Evolutionary conservation across 2,797 vertebrate genomes (phyloP), one percentile per base, ranked within the genome.

Genomic region (Chelmon rostratus): DNA sequence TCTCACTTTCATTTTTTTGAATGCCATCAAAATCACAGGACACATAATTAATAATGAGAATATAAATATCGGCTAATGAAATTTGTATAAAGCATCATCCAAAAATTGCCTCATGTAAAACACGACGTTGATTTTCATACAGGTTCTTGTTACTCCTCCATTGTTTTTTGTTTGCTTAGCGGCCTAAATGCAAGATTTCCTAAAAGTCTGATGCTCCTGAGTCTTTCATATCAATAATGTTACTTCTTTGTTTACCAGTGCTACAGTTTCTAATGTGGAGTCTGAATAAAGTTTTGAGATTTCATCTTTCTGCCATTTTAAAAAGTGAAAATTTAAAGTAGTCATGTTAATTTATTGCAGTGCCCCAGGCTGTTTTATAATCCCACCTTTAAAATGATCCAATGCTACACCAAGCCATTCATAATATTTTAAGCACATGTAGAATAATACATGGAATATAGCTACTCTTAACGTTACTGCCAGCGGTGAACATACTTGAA

Each of bases 1-100:
- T 78, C 77, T 90, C 68, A 58, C 47, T 78, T 76, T 79, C 37
- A 15, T 57, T 76, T 44, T 38, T 79, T 77, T 78, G 12, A 73
- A 83, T 68, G 40, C 47, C 40, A 31, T 80, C 47, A 79, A 81
- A 88, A 81, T 77, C 59, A 69, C 38, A 77, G 47, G 42, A 79
- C 56, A 46, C 53, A 68, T 64, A 66, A 82, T 82, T 75, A 76
- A 83, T 85, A 79, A 72, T 70, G 37, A 64, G 46, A 85, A 77
- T 77, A 78, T 71, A 76, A 84, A 75, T 70, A 73, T 35, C 10
- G 19, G 38, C 23, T 80, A 56, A 82, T 83, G 44, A 64, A 71
- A 78, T 78, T 59, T 72, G 42, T 18, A 42, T 72, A 33, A 81
- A 83, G 74, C 40, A 66, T 54, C 56, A 72, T 50, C 42, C 3